These are phyloP conservation scores for Bombus superbus DNA, from an alignment of 1,140 invertebrate species.

Conservation along the genomic window DNA sequence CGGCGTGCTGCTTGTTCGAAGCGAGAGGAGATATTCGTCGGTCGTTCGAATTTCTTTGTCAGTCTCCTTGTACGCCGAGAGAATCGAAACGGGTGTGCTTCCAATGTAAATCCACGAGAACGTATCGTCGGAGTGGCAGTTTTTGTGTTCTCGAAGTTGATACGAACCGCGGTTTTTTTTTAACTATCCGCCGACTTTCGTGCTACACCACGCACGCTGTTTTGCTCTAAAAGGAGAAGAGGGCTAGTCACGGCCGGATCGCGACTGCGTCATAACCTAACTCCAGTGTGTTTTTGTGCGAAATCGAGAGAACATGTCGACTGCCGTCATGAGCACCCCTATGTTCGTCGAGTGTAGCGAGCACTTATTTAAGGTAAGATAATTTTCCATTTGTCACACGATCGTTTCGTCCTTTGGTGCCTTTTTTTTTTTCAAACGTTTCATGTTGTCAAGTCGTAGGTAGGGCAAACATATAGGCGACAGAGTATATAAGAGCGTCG, in stretches of 20 bases:
- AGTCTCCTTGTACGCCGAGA: background rate
- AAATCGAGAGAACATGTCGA: constrained; percentile 74
- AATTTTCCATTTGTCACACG: background rate
- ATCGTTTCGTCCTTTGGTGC: background rate
- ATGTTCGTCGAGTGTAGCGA: constrained; percentile 80
- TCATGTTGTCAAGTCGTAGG: background rate
- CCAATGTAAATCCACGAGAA: constrained; percentile 57
- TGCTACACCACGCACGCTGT: background rate
- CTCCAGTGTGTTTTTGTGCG: constrained; percentile 61
- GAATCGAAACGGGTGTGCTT: constrained; percentile 38
- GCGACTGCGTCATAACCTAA: constrained; percentile 1
- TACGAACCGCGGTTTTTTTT: background rate
- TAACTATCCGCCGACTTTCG: background rate
- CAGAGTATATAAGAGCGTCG: too few species aligned
- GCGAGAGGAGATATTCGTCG: background rate
- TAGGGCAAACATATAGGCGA: background rate
- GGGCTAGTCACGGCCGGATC: constrained; percentile 19
- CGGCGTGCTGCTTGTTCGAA: constrained; percentile 11
- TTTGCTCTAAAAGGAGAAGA: background rate
- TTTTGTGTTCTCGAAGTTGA: constrained; percentile 67
- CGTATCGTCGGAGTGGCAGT: constrained; percentile 70
- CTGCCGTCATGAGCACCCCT: constrained; percentile 79
- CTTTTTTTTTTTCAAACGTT: background rate
- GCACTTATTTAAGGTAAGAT: constrained; percentile 77
- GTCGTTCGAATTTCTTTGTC: background rate